Evolutionary conservation across 2,797 vertebrate species (phyloP).

Genomic region (Selene dorsalis): DNA sequence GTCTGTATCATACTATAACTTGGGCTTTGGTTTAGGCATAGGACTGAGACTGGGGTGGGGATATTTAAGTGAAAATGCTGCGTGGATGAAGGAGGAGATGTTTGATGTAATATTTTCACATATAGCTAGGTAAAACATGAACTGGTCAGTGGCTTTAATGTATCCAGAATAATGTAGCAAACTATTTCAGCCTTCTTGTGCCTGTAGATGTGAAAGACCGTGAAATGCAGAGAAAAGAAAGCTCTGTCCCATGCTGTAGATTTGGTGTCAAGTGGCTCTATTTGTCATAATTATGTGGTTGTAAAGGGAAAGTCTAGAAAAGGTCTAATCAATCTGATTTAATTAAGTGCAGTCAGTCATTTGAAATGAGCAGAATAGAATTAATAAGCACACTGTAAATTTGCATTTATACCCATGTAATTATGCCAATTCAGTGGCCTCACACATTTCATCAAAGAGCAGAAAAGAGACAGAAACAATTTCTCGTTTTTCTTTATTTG

Average conservation of each 20-base stretch:
- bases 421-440: slow-evolving; percentile 85
- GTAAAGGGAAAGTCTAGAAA: slow-evolving; percentile 86
- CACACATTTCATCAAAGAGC: slow-evolving; percentile 67
- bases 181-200: slow-evolving; percentile 34
- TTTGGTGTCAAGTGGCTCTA: slow-evolving; percentile 85
- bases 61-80: slow-evolving; percentile 16
- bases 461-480: slow-evolving; percentile 64
- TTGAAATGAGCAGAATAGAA: slow-evolving; percentile 89
- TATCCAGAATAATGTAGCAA: slow-evolving; percentile 31
- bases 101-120: slow-evolving; percentile 45
- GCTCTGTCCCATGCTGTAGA: slow-evolving; percentile 73
- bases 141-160: slow-evolving; percentile 34
- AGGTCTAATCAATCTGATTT: slow-evolving; percentile 91
- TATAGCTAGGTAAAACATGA: slow-evolving; percentile 27
- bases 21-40: too few relatives aligned
- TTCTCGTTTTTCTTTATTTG: slow-evolving; percentile 38
- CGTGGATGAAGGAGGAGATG: slow-evolving; percentile 31
- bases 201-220: slow-evolving; percentile 49
- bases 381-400: slow-evolving; percentile 90
- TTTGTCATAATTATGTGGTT: slow-evolving; percentile 90
- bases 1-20: too few relatives aligned
- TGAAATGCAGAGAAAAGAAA: slow-evolving; percentile 68
- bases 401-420: slow-evolving; percentile 88
- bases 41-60: slow-evolving; percentile 3
- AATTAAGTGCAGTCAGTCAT: slow-evolving; percentile 91